Base-by-base conservation (phyloP, 2,888 invertebrate species). In the Diarsia mendica region DNA sequence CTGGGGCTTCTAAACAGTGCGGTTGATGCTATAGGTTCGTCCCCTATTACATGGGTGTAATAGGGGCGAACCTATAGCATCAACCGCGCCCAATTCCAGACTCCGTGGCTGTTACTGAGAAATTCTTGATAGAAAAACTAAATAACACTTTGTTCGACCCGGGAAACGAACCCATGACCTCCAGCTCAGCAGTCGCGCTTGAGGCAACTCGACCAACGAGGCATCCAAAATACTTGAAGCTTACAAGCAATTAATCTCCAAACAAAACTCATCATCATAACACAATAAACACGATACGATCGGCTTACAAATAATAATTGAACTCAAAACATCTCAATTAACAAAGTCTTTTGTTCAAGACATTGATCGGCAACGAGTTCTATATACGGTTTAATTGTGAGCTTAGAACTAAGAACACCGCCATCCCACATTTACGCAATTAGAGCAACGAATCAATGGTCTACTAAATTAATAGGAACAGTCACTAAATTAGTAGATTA, bases 401-500 rank as follows among this genome's bases (percentile, higher is more conserved):
- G 86, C 61, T 79, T 72, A 74, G 69, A 77, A 66, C 58, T 69
- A 71, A 74, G 74, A 6, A 83, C 77, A 80, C 82, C 79, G 53
- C 53, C 70, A 77, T 63, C 44, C 85, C 87, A 84, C 78, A 80
- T 80, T 76, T 77, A 79, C 78, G 77, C 84, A 88, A 89, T 88
- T 87, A 87, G 73, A 84, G 74, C 75, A 77, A 60, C 75, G 66
- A 86, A 88, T 88, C 90, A 91, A 91, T 90, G 87, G 87, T 83
- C 84, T 86, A 75, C 82, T 84, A 91, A 92, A 93, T 93, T 92
- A 93, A 92, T 92, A 91, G 87, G 86, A 90, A 90, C 90, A 90
- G 90, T 92, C 90, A 90, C 83, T 91, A 90, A 91, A 92, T 93
- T 92, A 92, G 91, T 87, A 87, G 91, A 94, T 93, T 93, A 94